Evolutionary conservation across 2,797 vertebrate species (phyloP).

Genomic region (Kryptopterus vitreolus): DNA sequence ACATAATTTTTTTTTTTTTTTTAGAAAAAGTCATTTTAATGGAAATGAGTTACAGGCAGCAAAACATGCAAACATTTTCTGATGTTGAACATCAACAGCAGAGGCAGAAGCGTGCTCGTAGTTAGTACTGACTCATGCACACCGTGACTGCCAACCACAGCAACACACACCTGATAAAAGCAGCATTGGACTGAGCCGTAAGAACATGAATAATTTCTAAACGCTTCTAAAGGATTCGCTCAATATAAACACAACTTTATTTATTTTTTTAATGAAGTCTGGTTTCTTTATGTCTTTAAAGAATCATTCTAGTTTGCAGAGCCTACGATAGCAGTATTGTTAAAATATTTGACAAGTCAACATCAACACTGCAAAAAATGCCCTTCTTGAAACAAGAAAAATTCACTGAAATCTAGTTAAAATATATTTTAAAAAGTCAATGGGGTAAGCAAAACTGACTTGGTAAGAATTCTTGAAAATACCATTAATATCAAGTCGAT

Average conservation of each 20-base stretch:
- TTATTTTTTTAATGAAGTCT: slow-evolving; percentile 5
- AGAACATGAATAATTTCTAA: slow-evolving; percentile 10
- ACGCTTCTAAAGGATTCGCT: not conserved
- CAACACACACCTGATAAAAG: slow-evolving; percentile 23
- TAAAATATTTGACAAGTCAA: not conserved
- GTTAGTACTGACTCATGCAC: slow-evolving; percentile 12
- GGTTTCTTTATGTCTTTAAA: not conserved
- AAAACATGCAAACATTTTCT: slow-evolving; percentile 30
- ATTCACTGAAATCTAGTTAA: too few species aligned
- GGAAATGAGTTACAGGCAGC: slow-evolving; percentile 27
- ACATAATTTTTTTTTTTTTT: slow-evolving; percentile 21
- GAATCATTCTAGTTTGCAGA: not conserved
- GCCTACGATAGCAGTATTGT: not conserved
- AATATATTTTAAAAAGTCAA: too few species aligned
- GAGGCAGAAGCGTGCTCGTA: slow-evolving; percentile 12
- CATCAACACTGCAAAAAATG: too few species aligned
- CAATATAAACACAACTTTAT: not conserved
- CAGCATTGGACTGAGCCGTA: not conserved
- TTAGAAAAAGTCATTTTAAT: slow-evolving; percentile 23
- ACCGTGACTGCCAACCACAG: not conserved
- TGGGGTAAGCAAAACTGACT: too few species aligned
- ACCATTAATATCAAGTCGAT: too few species aligned
- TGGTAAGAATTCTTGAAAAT: too few species aligned
- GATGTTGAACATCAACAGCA: slow-evolving; percentile 26
- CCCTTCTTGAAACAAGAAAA: too few species aligned